Evolutionary conservation across 2,888 invertebrate genomes (phyloP).

Genomic region (Luperina nickerlii): DNA sequence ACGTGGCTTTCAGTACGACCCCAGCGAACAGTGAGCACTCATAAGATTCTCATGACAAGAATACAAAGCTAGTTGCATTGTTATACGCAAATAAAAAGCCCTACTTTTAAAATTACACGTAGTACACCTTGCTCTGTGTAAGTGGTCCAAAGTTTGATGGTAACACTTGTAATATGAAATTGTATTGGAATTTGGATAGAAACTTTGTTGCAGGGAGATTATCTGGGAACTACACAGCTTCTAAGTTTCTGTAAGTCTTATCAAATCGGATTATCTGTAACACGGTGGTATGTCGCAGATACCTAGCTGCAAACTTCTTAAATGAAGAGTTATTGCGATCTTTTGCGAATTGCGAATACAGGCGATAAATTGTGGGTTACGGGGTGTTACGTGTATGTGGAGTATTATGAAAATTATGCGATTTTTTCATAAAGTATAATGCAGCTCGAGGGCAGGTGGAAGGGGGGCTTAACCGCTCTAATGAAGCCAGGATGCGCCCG

Average conservation of each 20-base stretch:
- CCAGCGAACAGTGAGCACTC: slow-evolving; percentile 73
- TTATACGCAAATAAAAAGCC: slow-evolving; percentile 70
- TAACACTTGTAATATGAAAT: slow-evolving; percentile 43
- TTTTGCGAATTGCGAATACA: slow-evolving; percentile 7
- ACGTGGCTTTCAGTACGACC: slow-evolving; percentile 79
- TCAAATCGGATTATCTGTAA: slow-evolving; percentile 50
- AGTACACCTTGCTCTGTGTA: slow-evolving; percentile 32
- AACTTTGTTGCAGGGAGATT: slow-evolving; percentile 45
- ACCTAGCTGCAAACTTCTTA: slow-evolving; percentile 22
- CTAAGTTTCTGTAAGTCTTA: slow-evolving; percentile 54
- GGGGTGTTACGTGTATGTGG: slow-evolving; percentile 21
- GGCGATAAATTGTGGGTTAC: slow-evolving; percentile 38
- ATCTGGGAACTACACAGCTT: slow-evolving; percentile 45
- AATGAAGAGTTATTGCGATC: slow-evolving; percentile 38
- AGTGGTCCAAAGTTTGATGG: slow-evolving; percentile 46
- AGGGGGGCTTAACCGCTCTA: slow-evolving; percentile 72
- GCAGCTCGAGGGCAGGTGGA: slow-evolving; percentile 67
- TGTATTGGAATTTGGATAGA: slow-evolving; percentile 40
- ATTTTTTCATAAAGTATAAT: slow-evolving; percentile 73
- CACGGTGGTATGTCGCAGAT: slow-evolving; percentile 34
- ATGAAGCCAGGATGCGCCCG: slow-evolving; percentile 79
- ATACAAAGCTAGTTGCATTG: slow-evolving; percentile 74
- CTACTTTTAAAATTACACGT: slow-evolving; percentile 38
- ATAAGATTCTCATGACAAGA: slow-evolving; percentile 77
- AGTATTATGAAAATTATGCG: slow-evolving; percentile 61